These are phyloP conservation scores for Prietella phreatophila DNA, from an alignment of 2,113 vertebrate genomes.

Conservation along the genomic window DNA sequence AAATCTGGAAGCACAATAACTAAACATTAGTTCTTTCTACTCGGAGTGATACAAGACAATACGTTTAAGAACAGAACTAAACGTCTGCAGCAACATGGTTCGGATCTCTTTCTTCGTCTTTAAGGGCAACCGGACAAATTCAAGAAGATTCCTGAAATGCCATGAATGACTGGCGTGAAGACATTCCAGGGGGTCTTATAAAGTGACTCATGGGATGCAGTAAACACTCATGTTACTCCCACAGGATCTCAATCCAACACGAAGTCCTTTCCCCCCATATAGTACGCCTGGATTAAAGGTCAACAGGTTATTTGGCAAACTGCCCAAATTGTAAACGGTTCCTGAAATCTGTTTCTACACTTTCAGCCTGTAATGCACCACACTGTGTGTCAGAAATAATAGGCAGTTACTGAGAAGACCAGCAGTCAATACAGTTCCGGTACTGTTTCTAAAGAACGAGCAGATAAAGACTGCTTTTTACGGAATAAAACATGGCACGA, in stretches of 20 bases:
- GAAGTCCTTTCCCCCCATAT: background rate
- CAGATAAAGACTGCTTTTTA: background rate
- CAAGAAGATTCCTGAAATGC: background rate
- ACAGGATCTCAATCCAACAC: background rate
- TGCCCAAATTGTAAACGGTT: background rate
- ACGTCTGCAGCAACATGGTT: background rate
- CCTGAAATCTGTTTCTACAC: background rate
- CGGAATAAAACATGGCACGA: background rate
- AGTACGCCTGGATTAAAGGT: background rate
- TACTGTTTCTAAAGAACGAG: too few species aligned
- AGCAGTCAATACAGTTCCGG: background rate
- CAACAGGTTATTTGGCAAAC: background rate
- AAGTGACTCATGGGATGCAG: background rate
- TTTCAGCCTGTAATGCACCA: background rate
- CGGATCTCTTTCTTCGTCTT: background rate
- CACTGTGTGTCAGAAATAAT: background rate
- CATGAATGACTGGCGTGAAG: background rate
- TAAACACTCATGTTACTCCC: background rate
- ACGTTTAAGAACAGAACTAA: background rate
- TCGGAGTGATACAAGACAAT: background rate
- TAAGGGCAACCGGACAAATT: background rate
- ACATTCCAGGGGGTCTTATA: background rate
- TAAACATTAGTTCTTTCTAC: background rate
- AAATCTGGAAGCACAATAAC: background rate
- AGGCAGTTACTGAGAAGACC: background rate